Conservation (phyloP, 2,113 vertebrate species). For the Sphaerodactylus townsendi region DNA sequence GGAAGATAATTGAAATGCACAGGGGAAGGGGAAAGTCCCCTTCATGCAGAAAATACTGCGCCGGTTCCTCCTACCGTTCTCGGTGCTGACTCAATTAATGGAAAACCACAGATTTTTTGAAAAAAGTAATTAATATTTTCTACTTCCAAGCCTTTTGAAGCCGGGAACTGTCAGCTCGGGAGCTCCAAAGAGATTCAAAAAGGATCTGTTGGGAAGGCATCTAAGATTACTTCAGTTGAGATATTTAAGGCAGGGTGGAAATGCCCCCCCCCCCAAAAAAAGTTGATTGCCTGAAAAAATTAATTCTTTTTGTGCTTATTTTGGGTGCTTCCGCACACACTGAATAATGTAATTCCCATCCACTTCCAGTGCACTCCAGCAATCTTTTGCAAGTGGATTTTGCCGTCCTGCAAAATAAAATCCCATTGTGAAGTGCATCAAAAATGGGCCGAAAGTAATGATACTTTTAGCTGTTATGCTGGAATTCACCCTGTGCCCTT, state of each 20-base stretch:
- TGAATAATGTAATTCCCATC: no score
- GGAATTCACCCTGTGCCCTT: background rate
- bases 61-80: background rate
- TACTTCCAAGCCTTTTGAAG: background rate
- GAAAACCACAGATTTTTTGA: background rate
- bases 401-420: no score
- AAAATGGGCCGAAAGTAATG: background rate
- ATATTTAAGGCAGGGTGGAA: background rate
- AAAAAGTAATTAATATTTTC: conserved; percentile 16
- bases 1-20: conserved; percentile 16
- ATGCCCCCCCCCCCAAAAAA: background rate
- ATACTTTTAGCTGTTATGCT: background rate
- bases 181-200: background rate
- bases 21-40: background rate
- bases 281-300: no score
- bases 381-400: no score
- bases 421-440: no score
- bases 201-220: background rate
- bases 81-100: conserved; percentile 13
- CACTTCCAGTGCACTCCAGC: no score
- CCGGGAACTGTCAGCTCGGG: background rate
- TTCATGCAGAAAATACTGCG: background rate
- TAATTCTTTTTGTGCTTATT: background rate
- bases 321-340: background rate
- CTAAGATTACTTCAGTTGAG: background rate